These are phyloP conservation scores for Matsumurasca onukii DNA, from an alignment of 1,140 invertebrate species.

Conservation along the genomic window DNA sequence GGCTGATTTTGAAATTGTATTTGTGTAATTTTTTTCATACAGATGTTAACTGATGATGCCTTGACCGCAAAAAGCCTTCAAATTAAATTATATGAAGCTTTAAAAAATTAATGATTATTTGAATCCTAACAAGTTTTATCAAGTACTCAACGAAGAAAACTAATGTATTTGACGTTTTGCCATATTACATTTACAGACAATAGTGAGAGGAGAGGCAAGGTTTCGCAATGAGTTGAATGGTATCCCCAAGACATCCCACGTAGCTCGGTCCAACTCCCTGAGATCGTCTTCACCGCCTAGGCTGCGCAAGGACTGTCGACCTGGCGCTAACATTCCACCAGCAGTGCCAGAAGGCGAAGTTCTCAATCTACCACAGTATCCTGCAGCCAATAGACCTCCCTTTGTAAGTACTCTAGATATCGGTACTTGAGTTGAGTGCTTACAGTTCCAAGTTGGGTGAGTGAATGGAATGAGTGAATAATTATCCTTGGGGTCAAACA, in stretches of 20 bases:
- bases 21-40: no score
- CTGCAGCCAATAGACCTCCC: slow-evolving; percentile 50
- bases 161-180: no score
- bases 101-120: no score
- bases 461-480: no score
- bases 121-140: no score
- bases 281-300: slow-evolving; percentile 88
- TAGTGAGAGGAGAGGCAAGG: slow-evolving; percentile 68
- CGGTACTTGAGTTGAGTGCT: not conserved
- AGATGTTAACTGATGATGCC: no score
- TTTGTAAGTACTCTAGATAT: slow-evolving; percentile 35
- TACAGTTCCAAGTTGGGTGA: not conserved
- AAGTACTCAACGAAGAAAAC: no score
- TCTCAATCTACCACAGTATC: slow-evolving; percentile 51
- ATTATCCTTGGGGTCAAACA: not conserved
- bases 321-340: slow-evolving; percentile 78
- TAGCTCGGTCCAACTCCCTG: slow-evolving; percentile 88
- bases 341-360: slow-evolving; percentile 80
- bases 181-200: slow-evolving; percentile 74
- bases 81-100: no score
- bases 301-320: slow-evolving; percentile 69
- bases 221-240: slow-evolving; percentile 47
- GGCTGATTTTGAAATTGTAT: no score
- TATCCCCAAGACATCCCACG: slow-evolving; percentile 79
- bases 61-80: no score